Evolutionary conservation across 2,888 invertebrate species (phyloP), one percentile per base, ranked within the genome.

Genomic region (Papilio demoleus): DNA sequence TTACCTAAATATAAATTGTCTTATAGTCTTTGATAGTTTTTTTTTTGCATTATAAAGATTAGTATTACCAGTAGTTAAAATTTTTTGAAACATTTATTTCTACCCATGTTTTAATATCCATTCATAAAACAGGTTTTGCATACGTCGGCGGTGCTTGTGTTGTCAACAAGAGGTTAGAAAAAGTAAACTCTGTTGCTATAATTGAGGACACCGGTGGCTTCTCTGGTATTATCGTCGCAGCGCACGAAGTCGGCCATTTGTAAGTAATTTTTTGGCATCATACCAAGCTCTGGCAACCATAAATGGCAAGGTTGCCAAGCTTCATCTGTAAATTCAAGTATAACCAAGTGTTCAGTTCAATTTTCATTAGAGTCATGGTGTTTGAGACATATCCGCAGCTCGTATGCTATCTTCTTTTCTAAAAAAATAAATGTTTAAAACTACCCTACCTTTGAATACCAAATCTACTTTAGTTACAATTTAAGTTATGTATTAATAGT

Each of bases 161-260:
- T 67, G 98, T 98, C 73, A 98, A 98, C 93, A 98, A 98, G 86
- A 94, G 98, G 76, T 93, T 98, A 77, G 98, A 98, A 93, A 98
- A 98, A 92, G 98, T 98, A 76, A 98, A 98, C 93, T 97, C 97
- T 69, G 98, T 98, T 70, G 98, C 98, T 79, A 98, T 98, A 81
- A 98, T 98, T 83, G 98, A 98, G 90, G 98, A 98, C 85, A 98
- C 98, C 42, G 98, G 98, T 75, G 98, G 98, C 75, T 98, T 98
- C 93, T 98, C 98, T 79, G 98, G 98, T 72, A 98, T 98, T 83
- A 98, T 98, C 82, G 98, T 98, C 1, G 98, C 98, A 70, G 98
- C 98, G 74, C 98, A 98, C 87, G 98, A 98, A 96, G 97, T 98
- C 77, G 98, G 98, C 78, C 98, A 98, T 94, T 94, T 98, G 98